These are phyloP conservation scores for Hyposmocoma kahamanoa DNA, from an alignment of 1,140 invertebrate species.

Conservation along the genomic window DNA sequence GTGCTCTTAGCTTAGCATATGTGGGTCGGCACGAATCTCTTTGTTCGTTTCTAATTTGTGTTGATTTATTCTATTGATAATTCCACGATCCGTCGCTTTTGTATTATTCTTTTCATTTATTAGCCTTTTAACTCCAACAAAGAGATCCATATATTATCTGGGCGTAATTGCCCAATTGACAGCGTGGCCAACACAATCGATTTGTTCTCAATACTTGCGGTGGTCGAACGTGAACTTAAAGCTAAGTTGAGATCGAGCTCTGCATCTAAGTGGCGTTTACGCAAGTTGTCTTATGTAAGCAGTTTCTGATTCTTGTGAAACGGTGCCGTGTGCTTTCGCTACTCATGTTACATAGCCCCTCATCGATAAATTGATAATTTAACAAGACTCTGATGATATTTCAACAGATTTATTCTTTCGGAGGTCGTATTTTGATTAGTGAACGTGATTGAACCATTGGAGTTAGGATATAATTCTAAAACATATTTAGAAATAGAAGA, in stretches of 20 bases:
- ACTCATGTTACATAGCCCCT: slow-evolving; percentile 29
- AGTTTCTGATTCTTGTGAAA: slow-evolving; percentile 58
- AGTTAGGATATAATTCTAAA: too few relatives aligned
- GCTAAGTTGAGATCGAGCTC: slow-evolving; percentile 38
- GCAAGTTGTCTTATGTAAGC: slow-evolving; percentile 62
- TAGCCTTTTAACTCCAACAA: slow-evolving; percentile 15
- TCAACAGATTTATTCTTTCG: too few relatives aligned
- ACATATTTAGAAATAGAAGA: too few relatives aligned
- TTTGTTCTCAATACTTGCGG: too few relatives aligned
- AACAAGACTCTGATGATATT: slow-evolving; percentile 20
- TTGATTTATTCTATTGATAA: slow-evolving; percentile 16
- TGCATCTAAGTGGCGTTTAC: slow-evolving; percentile 52
- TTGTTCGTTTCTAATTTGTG: slow-evolving; percentile 47
- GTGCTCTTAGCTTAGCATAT: slow-evolving; percentile 30
- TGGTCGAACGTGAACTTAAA: slow-evolving; percentile 54
- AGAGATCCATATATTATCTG: background rate
- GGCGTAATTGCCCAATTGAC: background rate
- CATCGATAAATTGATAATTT: slow-evolving; percentile 34
- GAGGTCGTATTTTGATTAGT: too few relatives aligned
- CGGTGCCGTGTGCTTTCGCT: slow-evolving; percentile 39
- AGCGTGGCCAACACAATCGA: slow-evolving; percentile 27
- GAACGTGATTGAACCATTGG: too few relatives aligned
- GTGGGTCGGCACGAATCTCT: slow-evolving; percentile 49
- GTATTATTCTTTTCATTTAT: slow-evolving; percentile 25
- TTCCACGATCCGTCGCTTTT: background rate